Evolutionary conservation across 2,888 invertebrate species (phyloP).

Genomic region (Zeuzera pyrina): DNA sequence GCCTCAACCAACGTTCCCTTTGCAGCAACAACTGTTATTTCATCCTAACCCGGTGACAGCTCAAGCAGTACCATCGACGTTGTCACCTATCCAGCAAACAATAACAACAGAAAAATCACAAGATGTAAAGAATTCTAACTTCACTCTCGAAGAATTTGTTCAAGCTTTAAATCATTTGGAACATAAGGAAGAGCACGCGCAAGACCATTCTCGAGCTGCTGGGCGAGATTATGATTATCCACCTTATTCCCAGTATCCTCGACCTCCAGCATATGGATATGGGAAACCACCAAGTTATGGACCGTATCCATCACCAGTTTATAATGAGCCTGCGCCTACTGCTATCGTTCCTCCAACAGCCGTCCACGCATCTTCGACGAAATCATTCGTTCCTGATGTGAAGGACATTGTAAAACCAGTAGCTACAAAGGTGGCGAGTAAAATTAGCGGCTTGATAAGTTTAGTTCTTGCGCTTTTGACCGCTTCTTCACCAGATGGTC

Average conservation of each 20-base stretch:
- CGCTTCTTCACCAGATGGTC: constrained; percentile 33
- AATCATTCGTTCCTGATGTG: constrained; percentile 27
- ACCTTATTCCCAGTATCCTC: constrained; percentile 1
- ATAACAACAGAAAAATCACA: constrained; percentile 11
- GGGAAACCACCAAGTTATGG: constrained; percentile 14
- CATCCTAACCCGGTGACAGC: too few relatives aligned
- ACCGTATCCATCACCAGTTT: constrained; percentile 10
- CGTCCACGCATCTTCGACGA: constrained; percentile 21
- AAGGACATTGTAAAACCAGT: constrained; percentile 37
- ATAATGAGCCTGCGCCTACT: constrained; percentile 6
- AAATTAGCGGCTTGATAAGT: constrained; percentile 43
- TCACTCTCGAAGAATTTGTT: constrained; percentile 26
- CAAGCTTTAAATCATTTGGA: constrained; percentile 28
- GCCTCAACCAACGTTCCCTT: background rate
- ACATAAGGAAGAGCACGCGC: constrained; percentile 17
- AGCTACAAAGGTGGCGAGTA: constrained; percentile 36
- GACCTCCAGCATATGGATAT: constrained; percentile 15
- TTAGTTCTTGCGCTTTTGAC: constrained; percentile 42
- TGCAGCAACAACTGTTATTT: constrained; percentile 2
- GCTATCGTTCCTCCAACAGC: constrained; percentile 10
- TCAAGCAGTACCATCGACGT: constrained; percentile 4
- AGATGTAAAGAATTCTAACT: constrained; percentile 18
- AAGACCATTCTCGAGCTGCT: constrained; percentile 19
- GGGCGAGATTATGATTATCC: constrained; percentile 15
- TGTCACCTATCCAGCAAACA: constrained; percentile 14